These are phyloP conservation scores for Spisula solida DNA, from an alignment of 2,888 invertebrate species.

Conservation along the genomic window DNA sequence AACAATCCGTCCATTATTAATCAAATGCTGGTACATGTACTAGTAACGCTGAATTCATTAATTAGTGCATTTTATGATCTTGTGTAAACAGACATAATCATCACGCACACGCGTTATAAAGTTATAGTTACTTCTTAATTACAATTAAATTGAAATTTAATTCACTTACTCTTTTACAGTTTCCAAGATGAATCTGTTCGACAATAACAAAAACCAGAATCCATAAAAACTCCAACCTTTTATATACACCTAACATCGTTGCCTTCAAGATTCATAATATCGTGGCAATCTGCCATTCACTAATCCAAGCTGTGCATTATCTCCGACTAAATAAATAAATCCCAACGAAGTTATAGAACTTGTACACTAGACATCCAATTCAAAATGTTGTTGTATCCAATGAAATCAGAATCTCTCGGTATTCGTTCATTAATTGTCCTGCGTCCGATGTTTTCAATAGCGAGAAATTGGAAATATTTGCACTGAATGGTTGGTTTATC, in stretches of 20 bases:
- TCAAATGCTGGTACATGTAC: too few relatives aligned
- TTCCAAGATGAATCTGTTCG: neutral
- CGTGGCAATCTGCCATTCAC: neutral
- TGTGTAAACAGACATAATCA: too few relatives aligned
- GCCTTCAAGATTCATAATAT: constrained; percentile 4
- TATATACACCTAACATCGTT: neutral
- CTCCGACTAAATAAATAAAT: neutral
- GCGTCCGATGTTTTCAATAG: neutral
- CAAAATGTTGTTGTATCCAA: neutral
- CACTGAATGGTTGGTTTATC: neutral
- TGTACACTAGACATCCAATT: neutral
- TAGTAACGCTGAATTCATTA: too few relatives aligned
- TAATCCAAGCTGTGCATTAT: neutral
- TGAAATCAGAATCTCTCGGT: neutral
- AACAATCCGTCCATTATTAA: too few relatives aligned
- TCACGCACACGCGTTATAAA: too few relatives aligned
- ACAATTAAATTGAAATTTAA: neutral
- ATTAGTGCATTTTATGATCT: too few relatives aligned
- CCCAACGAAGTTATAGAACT: neutral
- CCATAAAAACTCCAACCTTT: neutral
- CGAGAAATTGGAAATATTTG: neutral
- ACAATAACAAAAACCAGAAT: neutral
- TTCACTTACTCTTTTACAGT: constrained; percentile 3
- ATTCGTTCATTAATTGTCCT: neutral
- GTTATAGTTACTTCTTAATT: neutral